Base-by-base conservation (phyloP, 2,888 invertebrate genomes). In the Rapana venosa region DNA sequence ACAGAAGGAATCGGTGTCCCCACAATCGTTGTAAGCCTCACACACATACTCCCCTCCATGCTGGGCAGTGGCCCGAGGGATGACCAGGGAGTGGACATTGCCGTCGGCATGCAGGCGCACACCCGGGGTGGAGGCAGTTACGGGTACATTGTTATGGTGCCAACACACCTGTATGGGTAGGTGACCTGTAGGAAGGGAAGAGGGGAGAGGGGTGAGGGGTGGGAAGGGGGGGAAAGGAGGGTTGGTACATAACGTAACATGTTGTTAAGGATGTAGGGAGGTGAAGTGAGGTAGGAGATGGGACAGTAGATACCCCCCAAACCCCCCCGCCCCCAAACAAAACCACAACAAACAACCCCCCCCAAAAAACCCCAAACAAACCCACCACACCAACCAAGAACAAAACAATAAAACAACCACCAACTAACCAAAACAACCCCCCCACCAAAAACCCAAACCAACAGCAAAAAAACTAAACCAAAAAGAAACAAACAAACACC, bases 111-210 rank as follows among this genome's bases (percentile, higher is more conserved):
- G 96, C 95, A 97, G 97, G 92, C 96, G 95, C 94, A 97, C 97
- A 93, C 97, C 97, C 1, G 96, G 96, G 77, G 93, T 94, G 92
- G 97, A 97, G 94, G 97, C 97, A 4, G 97, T 97, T 35, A 98
- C 95, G 91, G 97, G 96, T 93, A 97, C 96, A 85, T 97, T 97
- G 94, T 97, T 97, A 93, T 97, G 97, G 92, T 97, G 97, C 98
- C 98, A 98, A n/a, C 97, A 96, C 84, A 97, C 97, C 90, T 97
- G 97, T 92, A 97, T 97, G 5, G 97, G 97, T 88, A 96, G 95
- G 79, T 96, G 96, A 87, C 97, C 97, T 97, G 92, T 26, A 11
- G 74, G 2, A 13, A 74, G 74, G 74, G 74, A n/a, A n/a, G 74
- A 74, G 74, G 26, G 74, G n/a, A 13, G 26, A n/a, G 66, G 66